Percentiles rank a stretch among this genome's conserved stretches.
These are phyloP conservation scores for Thalpophila matura DNA, from an alignment of 2,888 invertebrate species.

Conservation along the genomic window DNA sequence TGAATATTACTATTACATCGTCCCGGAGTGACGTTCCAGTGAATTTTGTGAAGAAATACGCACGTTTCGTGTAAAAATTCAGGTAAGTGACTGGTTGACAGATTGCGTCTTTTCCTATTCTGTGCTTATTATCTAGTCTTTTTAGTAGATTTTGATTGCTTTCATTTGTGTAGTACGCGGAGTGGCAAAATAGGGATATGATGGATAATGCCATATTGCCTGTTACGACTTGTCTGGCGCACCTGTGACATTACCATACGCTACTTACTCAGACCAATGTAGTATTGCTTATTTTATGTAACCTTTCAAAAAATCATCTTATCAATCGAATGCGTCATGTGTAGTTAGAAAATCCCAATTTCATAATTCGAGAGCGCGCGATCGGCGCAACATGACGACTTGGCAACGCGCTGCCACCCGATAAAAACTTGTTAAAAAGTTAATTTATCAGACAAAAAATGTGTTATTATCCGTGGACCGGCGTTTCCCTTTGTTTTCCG, in stretches of 20 bases:
- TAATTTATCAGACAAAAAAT: slow-evolving; percentile 74
- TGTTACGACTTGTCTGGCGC: slow-evolving; percentile 61
- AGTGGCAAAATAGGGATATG: slow-evolving; percentile 51
- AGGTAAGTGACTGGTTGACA: slow-evolving; percentile 89
- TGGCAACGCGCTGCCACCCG: slow-evolving; percentile 81
- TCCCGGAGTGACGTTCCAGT: slow-evolving; percentile 85
- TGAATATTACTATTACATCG: slow-evolving; percentile 80
- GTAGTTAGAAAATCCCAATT: slow-evolving; percentile 77
- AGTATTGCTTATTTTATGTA: slow-evolving; percentile 62
- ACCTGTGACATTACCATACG: slow-evolving; percentile 75
- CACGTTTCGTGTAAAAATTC: slow-evolving; percentile 84
- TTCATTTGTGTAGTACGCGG: slow-evolving; percentile 63
- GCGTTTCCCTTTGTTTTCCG: slow-evolving; percentile 88
- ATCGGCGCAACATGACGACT: slow-evolving; percentile 77
- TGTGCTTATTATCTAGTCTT: slow-evolving; percentile 76
- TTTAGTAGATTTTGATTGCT: slow-evolving; percentile 75
- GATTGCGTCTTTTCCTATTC: slow-evolving; percentile 88
- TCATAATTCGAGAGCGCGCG: slow-evolving; percentile 82
- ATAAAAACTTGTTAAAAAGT: slow-evolving; percentile 77
- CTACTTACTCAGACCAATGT: slow-evolving; percentile 59
- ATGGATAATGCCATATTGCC: slow-evolving; percentile 72
- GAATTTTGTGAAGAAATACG: slow-evolving; percentile 83
- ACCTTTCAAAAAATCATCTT: slow-evolving; percentile 68
- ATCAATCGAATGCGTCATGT: slow-evolving; percentile 72
- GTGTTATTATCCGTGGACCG: slow-evolving; percentile 80